phyloP scores from a whole-genome alignment of 2,888 invertebrate genomes.

The Aproaerema taeniolella region DNA sequence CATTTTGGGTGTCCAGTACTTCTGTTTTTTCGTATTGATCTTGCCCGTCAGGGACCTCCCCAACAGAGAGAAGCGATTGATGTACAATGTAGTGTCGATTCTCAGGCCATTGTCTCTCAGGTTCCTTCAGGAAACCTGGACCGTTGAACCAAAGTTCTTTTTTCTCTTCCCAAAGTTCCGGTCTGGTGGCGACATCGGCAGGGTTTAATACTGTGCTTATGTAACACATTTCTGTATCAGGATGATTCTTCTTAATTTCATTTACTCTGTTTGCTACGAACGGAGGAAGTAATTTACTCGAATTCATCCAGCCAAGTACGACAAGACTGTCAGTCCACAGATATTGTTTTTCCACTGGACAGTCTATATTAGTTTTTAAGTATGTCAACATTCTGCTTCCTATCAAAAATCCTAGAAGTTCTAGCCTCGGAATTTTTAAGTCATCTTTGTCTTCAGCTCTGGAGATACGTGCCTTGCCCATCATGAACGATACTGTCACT shows the following conservation, averaged over 20 bases:
- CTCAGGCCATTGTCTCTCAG: neutral
- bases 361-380: neutral
- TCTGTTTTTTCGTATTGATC: neutral
- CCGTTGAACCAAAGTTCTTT: conserved; percentile 14
- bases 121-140: conserved; percentile 9
- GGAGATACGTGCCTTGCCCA: conserved; percentile 3
- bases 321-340: conserved; percentile 12
- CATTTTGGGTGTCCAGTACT: neutral
- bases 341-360: neutral
- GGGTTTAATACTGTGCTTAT: conserved; percentile 9
- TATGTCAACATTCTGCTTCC: conserved; percentile 5
- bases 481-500: neutral
- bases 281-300: conserved; percentile 9
- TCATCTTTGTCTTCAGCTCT: conserved; percentile 3
- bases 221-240: neutral
- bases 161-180: conserved; percentile 6
- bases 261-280: conserved; percentile 8
- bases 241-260: conserved; percentile 8
- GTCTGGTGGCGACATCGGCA: conserved; percentile 14
- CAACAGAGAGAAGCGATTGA: neutral
- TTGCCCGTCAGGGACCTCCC: neutral
- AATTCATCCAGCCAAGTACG: conserved; percentile 7
- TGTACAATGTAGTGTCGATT: neutral
- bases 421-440: conserved; percentile 4
- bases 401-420: conserved; percentile 8